A percentile compares a stretch with the other conserved stretches of the same genome.
Evolutionary conservation across 2,797 vertebrate genomes (phyloP).

Genomic region (Myotis daubentonii): DNA sequence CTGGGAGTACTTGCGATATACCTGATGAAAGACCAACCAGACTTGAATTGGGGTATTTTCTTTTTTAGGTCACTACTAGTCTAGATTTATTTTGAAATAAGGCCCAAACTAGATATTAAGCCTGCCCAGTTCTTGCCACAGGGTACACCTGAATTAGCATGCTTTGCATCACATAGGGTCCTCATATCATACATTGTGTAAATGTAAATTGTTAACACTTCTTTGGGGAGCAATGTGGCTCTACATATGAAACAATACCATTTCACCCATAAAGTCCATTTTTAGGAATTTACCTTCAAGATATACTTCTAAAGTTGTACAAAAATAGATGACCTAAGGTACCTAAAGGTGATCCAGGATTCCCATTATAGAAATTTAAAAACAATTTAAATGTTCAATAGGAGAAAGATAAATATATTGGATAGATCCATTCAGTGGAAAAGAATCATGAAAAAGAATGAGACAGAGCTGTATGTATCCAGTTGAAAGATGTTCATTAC

Average conservation of each 20-base stretch:
- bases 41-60: neutral
- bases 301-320: slow-evolving; percentile 39
- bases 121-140: neutral
- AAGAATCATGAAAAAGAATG: slow-evolving; percentile 41
- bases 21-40: neutral
- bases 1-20: neutral
- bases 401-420: slow-evolving; percentile 28
- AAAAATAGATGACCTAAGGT: slow-evolving; percentile 22
- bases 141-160: neutral
- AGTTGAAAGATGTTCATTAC: neutral
- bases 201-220: neutral
- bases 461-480: neutral
- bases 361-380: slow-evolving; percentile 15
- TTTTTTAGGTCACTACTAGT: neutral
- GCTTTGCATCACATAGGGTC: slow-evolving; percentile 52
- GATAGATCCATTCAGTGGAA: neutral
- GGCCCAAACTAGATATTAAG: neutral
- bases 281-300: slow-evolving; percentile 31
- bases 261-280: slow-evolving; percentile 28
- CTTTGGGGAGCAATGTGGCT: neutral
- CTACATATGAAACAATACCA: neutral
- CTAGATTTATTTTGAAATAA: slow-evolving; percentile 44
- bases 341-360: neutral
- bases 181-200: neutral
- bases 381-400: slow-evolving; percentile 48